phyloP scores from a whole-genome alignment of 2,888 invertebrate genomes.

The Lithosia quadra region DNA sequence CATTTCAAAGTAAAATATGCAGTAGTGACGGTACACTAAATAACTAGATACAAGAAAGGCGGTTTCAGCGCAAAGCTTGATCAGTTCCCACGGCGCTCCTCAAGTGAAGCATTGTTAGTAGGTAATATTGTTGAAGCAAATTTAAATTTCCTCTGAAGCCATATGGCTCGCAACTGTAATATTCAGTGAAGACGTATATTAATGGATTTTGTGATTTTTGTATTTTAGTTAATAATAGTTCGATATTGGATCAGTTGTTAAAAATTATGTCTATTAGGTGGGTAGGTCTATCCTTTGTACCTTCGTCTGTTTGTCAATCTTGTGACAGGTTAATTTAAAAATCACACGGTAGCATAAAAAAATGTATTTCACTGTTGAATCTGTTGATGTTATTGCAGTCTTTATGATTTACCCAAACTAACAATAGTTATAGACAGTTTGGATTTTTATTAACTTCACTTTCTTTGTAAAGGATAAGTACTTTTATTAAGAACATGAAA shows the following conservation, averaged over 20 bases:
- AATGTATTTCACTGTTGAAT: no score
- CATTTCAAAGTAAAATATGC: not conserved
- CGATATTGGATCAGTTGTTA: not conserved
- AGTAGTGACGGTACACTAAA: not conserved
- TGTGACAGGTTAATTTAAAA: not conserved
- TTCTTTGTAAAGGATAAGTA: not conserved
- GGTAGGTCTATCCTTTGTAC: not conserved
- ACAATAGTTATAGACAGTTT: not conserved
- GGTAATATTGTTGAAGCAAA: not conserved
- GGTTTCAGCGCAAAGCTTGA: not conserved
- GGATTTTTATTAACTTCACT: not conserved
- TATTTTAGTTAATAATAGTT: not conserved
- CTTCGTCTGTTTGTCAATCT: not conserved
- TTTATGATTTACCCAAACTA: no score
- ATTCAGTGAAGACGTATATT: not conserved
- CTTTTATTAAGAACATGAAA: conserved; percentile 1
- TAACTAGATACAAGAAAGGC: not conserved
- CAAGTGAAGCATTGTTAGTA: not conserved
- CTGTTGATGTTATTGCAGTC: not conserved
- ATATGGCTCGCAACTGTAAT: not conserved
- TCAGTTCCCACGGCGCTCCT: not conserved
- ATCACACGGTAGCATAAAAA: no score
- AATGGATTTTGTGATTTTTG: not conserved
- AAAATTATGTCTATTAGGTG: not conserved
- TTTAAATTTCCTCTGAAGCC: not conserved